Percentiles rank a stretch among this genome's conserved stretches.
Conservation (phyloP, 2,888 invertebrate species). For the Euproctis similis region DNA sequence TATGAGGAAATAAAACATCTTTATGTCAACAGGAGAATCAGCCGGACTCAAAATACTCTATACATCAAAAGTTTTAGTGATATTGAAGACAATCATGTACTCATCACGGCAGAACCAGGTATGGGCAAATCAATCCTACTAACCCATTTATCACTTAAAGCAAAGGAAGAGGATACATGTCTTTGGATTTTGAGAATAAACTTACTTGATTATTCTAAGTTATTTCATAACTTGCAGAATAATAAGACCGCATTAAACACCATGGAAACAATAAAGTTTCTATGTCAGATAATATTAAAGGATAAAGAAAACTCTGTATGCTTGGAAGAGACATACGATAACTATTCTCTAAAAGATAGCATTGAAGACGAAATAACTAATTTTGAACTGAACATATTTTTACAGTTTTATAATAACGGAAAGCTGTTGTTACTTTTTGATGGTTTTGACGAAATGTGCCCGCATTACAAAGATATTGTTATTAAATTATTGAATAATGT, state of each 20-base stretch:
- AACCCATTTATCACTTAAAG: slow-evolving; percentile 14
- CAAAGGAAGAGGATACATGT: slow-evolving; percentile 8
- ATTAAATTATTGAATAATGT: slow-evolving; percentile 2
- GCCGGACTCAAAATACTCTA: background rate
- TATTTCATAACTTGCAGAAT: slow-evolving; percentile 4
- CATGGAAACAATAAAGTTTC: slow-evolving; percentile 2
- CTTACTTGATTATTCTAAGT: slow-evolving; percentile 4
- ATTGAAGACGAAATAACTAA: background rate
- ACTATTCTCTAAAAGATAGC: slow-evolving; percentile 2
- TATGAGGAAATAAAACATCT: slow-evolving; percentile 10
- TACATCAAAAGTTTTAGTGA: slow-evolving; percentile 7
- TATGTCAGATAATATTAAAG: slow-evolving; percentile 1
- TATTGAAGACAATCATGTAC: slow-evolving; percentile 1
- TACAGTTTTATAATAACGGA: slow-evolving; percentile 4
- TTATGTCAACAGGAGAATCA: slow-evolving; percentile 7
- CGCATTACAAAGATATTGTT: slow-evolving; percentile 3
- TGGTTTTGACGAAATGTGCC: slow-evolving; percentile 10
- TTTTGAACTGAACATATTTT: slow-evolving; percentile 3
- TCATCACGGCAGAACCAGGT: slow-evolving; percentile 15
- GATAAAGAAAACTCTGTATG: background rate
- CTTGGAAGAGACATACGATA: background rate
- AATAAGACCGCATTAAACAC: too few species aligned
- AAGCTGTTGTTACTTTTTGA: slow-evolving; percentile 5
- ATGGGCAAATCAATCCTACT: slow-evolving; percentile 23
- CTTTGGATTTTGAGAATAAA: slow-evolving; percentile 10